Conservation (phyloP, 2,113 vertebrate genomes). For the Brachyhypopomus occidentalis region DNA sequence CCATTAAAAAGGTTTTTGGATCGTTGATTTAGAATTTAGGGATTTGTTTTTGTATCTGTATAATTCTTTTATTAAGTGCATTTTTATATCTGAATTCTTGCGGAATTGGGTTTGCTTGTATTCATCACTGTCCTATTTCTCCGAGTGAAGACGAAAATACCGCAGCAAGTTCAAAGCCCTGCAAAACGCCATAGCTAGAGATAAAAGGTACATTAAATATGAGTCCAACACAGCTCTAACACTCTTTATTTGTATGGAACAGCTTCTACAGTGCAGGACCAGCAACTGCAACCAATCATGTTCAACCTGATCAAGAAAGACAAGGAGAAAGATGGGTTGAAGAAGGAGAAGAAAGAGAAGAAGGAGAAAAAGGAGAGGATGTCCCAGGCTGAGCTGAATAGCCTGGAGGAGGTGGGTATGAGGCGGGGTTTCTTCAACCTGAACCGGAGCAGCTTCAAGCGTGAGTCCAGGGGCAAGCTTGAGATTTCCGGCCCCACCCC, state of each 20-base stretch:
- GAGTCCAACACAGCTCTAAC: constrained; percentile 17
- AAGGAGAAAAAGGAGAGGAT: constrained; percentile 96
- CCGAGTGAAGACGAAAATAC: neutral
- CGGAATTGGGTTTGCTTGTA: neutral
- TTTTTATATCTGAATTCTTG: neutral
- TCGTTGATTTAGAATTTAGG: too few species aligned
- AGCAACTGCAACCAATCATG: constrained; percentile 60
- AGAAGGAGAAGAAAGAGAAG: constrained; percentile 90
- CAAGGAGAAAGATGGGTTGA: constrained; percentile 80
- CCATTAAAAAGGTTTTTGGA: too few species aligned
- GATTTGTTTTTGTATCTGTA: neutral
- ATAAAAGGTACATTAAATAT: constrained; percentile 24
- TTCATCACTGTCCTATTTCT: neutral
- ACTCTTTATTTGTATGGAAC: constrained; percentile 5
- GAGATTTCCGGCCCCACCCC: constrained; percentile 96
- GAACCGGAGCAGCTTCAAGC: constrained; percentile 86
- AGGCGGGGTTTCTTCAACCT: constrained; percentile 92
- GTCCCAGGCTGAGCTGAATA: constrained; percentile 90
- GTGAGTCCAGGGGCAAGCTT: constrained; percentile 82
- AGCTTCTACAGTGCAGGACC: neutral
- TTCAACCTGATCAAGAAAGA: constrained; percentile 94
- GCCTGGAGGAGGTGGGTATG: constrained; percentile 93
- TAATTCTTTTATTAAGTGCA: neutral
- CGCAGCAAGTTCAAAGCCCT: neutral
- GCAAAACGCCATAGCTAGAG: neutral